phyloP scores from a whole-genome alignment of 2,797 vertebrate species.

The Clamator glandarius region DNA sequence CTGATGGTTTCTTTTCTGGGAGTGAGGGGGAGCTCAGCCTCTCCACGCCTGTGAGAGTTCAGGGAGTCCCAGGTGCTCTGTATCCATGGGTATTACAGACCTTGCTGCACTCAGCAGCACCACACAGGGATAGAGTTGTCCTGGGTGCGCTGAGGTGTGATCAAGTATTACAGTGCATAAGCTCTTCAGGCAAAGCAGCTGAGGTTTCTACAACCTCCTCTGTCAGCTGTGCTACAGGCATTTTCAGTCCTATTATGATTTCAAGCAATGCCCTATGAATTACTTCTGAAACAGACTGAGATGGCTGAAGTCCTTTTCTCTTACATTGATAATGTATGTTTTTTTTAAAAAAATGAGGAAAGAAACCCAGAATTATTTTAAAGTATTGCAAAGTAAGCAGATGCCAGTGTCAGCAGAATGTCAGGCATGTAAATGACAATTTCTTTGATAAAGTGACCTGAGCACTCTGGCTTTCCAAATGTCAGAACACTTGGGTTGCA shows the following conservation, averaged over 20 bases:
- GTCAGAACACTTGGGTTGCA: background rate
- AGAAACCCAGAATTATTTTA: background rate
- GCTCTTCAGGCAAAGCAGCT: background rate
- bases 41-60: rapidly evolving
- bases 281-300: background rate
- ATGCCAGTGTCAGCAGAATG: background rate
- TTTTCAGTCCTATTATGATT: background rate
- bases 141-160: background rate
- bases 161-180: background rate
- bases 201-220: background rate
- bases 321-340: rapidly evolving
- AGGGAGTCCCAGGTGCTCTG: background rate
- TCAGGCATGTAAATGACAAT: background rate
- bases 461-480: background rate
- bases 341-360: background rate
- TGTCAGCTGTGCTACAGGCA: background rate
- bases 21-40: background rate
- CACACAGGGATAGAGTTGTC: background rate
- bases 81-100: background rate
- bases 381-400: background rate
- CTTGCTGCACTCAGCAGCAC: rapidly evolving
- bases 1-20: background rate
- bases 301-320: background rate
- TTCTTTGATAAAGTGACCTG: background rate
- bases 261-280: background rate